phyloP scores from a whole-genome alignment of 2,797 vertebrate genomes.

The Centropyge bicolor region DNA sequence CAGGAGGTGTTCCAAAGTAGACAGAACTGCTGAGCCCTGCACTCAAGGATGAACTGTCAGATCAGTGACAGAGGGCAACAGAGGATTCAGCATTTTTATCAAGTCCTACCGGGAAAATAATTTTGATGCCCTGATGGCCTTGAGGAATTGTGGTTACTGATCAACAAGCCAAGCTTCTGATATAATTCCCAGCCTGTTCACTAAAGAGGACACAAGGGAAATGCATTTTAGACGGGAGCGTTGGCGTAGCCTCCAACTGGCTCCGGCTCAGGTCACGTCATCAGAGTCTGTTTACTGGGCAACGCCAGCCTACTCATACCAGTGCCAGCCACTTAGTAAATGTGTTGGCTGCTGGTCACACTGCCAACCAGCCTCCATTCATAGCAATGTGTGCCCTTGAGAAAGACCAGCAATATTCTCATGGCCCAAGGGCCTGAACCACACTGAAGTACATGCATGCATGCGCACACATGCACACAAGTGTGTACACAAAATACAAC shows the following conservation, averaged over 20 bases:
- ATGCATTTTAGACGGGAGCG: slow-evolving; percentile 48
- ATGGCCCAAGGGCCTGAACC: slow-evolving; percentile 68
- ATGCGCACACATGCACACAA: slow-evolving; percentile 47
- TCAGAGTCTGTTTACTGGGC: slow-evolving; percentile 73
- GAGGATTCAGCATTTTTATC: slow-evolving; percentile 20
- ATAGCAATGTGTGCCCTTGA: slow-evolving; percentile 77
- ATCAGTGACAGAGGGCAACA: neutral
- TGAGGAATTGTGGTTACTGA: slow-evolving; percentile 26
- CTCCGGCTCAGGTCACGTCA: slow-evolving; percentile 69
- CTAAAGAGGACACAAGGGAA: slow-evolving; percentile 50
- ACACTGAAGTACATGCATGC: slow-evolving; percentile 48
- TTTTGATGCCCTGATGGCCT: neutral
- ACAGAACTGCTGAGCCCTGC: slow-evolving; percentile 8
- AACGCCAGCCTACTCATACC: slow-evolving; percentile 53
- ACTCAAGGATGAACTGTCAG: slow-evolving; percentile 11
- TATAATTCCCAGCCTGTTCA: slow-evolving; percentile 36
- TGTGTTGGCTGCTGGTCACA: slow-evolving; percentile 76
- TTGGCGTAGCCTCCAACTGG: slow-evolving; percentile 61
- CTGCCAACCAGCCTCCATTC: slow-evolving; percentile 80
- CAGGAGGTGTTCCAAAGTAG: slow-evolving; percentile 12
- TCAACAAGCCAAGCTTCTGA: slow-evolving; percentile 38
- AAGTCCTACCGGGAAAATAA: neutral
- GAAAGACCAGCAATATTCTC: slow-evolving; percentile 79
- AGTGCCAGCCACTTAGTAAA: slow-evolving; percentile 84
- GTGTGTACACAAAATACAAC: slow-evolving; percentile 68